Evolutionary conservation across 2,888 invertebrate genomes (phyloP), one percentile per base, ranked within the genome.

Genomic region (Apomyelois bistriatella): DNA sequence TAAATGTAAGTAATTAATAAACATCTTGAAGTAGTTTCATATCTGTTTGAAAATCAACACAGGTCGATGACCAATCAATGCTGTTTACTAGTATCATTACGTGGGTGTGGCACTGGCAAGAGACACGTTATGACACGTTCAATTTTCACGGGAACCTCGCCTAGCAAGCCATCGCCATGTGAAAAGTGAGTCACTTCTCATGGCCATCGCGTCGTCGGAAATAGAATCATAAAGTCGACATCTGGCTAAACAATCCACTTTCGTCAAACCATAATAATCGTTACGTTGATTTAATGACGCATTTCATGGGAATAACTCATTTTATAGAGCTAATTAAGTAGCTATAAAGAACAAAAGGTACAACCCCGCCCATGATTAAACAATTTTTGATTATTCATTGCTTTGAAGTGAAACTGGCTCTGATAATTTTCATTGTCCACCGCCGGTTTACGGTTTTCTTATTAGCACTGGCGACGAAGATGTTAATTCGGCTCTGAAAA

Each of bases 221-320:
- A 60, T 57, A 58, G 56, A 57, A 52, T 43, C 53, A 22, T 28
- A 40, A 50, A 50, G 49, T 50, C 49, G 28, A n/a, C 49, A 40
- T 50, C 30, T 40, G 40, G 30, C 32, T 13, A 52, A 52, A 46
- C 46, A 47, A 32, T 46, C 30, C 32, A 32, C 10, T 30, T 46
- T 47, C 28, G 38, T 16, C 46, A 46, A 46, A 32, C 46, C 46
- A 32, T 16, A 38, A 38, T 15, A 16, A 40, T 3, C n/a, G 41
- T 41, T 16, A 2, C 5, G 22, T 41, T 41, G 17, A 16, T 41
- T 17, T n/a, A 32, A 4, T 32, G 2, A 7, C 7, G 7, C 32
- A 32, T 32, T 9, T 9, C 32, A 22, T 32, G 10, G 32, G 7
- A 32, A 4, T 32, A 4, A 32, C 32, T 10, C 32, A 3, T 4